Base-by-base conservation (phyloP, 2,113 vertebrate genomes). In the Formicarius rufipectus region DNA sequence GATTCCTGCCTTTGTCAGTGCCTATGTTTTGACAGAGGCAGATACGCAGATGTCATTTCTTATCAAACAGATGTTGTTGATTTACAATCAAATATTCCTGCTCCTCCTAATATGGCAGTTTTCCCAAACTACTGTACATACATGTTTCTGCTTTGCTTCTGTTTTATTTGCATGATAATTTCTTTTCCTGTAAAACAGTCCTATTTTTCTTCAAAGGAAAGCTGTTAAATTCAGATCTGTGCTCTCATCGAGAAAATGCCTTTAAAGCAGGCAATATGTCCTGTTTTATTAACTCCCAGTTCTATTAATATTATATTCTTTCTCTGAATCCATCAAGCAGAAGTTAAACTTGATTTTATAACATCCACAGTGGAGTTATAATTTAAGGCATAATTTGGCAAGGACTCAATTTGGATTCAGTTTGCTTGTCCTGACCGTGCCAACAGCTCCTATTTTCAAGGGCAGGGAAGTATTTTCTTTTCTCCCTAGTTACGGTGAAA, bases 311-410 rank as follows among this genome's bases (percentile, higher is more conserved):
- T 92, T 89, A 87, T 96, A 93, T 96, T 93, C 90, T 93, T 96
- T 94, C 95, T 94, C 93, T 7, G 33, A 96, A 96, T 92, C 92
- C 92, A 96, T 93, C 95, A 96, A 85, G 94, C 85, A 93, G 87
- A 96, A 96, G 82, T 97, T 96, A 96, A 96, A 95, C 85, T 91
- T 53, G 83, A 94, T 96, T 96, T 97, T 97, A 95, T 94, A 94
- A 93, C 92, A 55, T 95, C 88, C 96, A 97, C 86, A 82, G 73
- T 0, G 88, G 96, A 93, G 93, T 96, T 97, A 96, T 95, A 95
- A 97, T 92, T 96, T 95, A 95, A 96, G 80, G 88, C 96, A 90
- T 79, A 95, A 94, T 95, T 96, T 97, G 96, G 96, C 96, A 0
- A 86, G 62, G 56, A 4, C 80, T 97, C 92, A 73, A 31, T 81